These are phyloP conservation scores for Pogonocherus hispidulus DNA, from an alignment of 2,888 invertebrate species.

Conservation along the genomic window DNA sequence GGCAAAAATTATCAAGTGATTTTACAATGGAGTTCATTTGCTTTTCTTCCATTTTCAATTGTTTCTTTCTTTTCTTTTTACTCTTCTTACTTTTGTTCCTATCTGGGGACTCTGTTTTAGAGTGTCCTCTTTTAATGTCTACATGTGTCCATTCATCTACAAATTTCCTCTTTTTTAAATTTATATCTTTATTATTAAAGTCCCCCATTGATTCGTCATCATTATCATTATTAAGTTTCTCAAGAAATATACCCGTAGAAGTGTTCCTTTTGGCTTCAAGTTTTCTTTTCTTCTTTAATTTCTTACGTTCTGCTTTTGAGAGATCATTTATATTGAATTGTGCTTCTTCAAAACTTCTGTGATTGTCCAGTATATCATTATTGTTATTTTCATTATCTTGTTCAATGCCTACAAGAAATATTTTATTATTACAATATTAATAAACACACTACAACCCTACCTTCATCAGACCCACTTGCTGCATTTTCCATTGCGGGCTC, in stretches of 20 bases:
- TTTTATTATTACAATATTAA: not conserved
- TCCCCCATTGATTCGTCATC: constrained; percentile 46
- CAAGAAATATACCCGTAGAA: constrained; percentile 52
- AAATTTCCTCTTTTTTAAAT: constrained; percentile 60
- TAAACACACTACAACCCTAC: not conserved
- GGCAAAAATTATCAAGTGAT: constrained; percentile 61
- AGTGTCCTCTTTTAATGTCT: constrained; percentile 45
- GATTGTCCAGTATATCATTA: constrained; percentile 54
- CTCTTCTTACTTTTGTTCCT: constrained; percentile 50
- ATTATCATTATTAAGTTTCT: constrained; percentile 49
- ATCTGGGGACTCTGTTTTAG: constrained; percentile 46
- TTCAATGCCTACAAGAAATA: constrained; percentile 54
- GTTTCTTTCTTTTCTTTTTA: constrained; percentile 53
- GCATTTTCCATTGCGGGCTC: constrained; percentile 46
- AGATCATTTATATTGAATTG: constrained; percentile 59
- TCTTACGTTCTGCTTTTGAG: constrained; percentile 62
- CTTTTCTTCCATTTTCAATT: constrained; percentile 56
- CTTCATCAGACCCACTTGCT: constrained; percentile 58
- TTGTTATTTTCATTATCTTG: constrained; percentile 60
- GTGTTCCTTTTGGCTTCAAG: constrained; percentile 52
- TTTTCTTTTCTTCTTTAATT: constrained; percentile 62
- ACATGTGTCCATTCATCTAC: constrained; percentile 51
- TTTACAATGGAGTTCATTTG: constrained; percentile 59
- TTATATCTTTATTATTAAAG: constrained; percentile 49
- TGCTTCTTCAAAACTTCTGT: constrained; percentile 60